Conservation (phyloP, 2,888 invertebrate species). For the Philonicus albiceps region DNA sequence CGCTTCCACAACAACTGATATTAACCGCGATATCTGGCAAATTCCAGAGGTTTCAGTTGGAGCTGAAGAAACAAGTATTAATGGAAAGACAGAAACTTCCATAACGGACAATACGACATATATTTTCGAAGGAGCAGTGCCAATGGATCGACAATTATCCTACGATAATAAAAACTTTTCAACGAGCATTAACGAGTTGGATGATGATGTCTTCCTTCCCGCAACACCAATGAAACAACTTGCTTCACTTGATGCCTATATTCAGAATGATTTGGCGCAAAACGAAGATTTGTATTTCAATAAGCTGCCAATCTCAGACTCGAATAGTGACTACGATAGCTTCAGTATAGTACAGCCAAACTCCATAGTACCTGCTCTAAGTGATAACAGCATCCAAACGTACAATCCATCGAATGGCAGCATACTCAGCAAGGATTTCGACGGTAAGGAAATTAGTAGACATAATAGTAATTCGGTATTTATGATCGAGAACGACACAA, state of each 20-base stretch:
- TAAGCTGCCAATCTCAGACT: conserved; percentile 51
- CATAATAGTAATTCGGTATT: conserved; percentile 50
- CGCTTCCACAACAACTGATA: conserved; percentile 61
- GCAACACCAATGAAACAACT: conserved; percentile 51
- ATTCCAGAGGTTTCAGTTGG: conserved; percentile 65
- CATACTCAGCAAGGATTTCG: background rate
- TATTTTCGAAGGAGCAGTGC: background rate
- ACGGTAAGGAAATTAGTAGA: background rate
- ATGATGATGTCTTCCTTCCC: conserved; percentile 59
- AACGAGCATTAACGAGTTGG: conserved; percentile 56
- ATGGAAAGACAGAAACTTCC: background rate
- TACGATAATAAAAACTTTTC: conserved; percentile 59
- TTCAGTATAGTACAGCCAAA: background rate
- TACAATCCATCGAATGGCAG: conserved; percentile 50
- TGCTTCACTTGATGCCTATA: background rate
- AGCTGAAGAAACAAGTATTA: conserved; percentile 54
- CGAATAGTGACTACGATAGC: conserved; percentile 52
- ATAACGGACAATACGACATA: background rate
- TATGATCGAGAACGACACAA: conserved; percentile 56
- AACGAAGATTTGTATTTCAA: conserved; percentile 38
- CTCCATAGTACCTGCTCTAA: conserved; percentile 44
- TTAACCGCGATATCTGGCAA: conserved; percentile 65
- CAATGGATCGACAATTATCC: conserved; percentile 51
- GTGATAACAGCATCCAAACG: conserved; percentile 49
- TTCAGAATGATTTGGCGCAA: conserved; percentile 6